A percentile compares a stretch with the other conserved stretches of the same genome.
phyloP scores from a whole-genome alignment of 2,113 vertebrate species.

The Raja brachyura region DNA sequence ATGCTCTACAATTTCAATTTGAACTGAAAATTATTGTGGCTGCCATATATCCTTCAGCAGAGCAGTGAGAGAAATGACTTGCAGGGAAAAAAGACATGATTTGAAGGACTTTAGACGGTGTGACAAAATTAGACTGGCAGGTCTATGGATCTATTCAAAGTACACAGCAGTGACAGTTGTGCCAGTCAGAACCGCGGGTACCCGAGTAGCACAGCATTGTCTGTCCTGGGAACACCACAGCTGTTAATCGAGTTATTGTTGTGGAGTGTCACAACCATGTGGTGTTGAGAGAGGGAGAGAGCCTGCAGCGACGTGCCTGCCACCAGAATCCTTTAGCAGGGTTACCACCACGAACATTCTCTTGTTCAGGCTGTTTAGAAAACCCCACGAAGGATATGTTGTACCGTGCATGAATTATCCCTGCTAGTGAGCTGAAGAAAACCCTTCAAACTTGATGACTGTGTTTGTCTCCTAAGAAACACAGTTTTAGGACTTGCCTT shows the following conservation, averaged over 20 bases:
- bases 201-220: conserved; percentile 64
- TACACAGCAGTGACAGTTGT: conserved; percentile 60
- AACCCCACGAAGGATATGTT: conserved; percentile 35
- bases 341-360: conserved; percentile 42
- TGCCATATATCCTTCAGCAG: conserved; percentile 51
- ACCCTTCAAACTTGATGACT: conserved; percentile 28
- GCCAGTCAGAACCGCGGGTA: conserved; percentile 59
- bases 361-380: conserved; percentile 40
- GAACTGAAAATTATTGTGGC: conserved; percentile 46
- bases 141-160: conserved; percentile 57
- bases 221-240: conserved; percentile 71
- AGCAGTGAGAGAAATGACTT: conserved; percentile 46
- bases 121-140: conserved; percentile 47
- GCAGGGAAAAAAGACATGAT: conserved; percentile 44
- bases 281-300: conserved; percentile 45
- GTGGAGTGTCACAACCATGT: conserved; percentile 51
- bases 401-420: conserved; percentile 30
- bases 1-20: conserved; percentile 50
- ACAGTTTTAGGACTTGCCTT: neutral
- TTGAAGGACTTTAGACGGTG: conserved; percentile 42
- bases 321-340: conserved; percentile 49
- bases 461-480: conserved; percentile 5
- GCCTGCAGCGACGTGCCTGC: conserved; percentile 47
- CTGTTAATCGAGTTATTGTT: conserved; percentile 70
- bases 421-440: conserved; percentile 34